Evolutionary conservation across 2,797 vertebrate genomes (phyloP).

Genomic region (Margarornis squamiger): DNA sequence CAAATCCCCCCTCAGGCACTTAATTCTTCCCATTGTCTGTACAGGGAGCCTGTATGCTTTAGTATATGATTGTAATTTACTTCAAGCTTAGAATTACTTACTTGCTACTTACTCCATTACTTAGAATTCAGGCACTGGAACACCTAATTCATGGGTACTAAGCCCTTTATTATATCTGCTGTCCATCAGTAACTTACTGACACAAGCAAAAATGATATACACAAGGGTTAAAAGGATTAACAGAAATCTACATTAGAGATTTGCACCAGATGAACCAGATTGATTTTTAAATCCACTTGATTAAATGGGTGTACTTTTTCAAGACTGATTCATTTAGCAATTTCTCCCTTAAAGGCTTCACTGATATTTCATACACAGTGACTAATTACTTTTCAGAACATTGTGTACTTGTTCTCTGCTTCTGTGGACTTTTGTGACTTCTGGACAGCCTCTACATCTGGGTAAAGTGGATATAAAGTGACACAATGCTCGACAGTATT

Average conservation of each 20-base stretch:
- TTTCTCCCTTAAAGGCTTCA: slow-evolving; percentile 51
- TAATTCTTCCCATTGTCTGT: not conserved
- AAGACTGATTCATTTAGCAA: slow-evolving; percentile 59
- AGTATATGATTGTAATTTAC: not conserved
- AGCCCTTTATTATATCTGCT: not conserved
- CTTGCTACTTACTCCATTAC: not conserved
- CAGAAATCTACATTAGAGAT: slow-evolving; percentile 27
- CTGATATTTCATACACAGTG: slow-evolving; percentile 50
- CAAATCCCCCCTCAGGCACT: not conserved
- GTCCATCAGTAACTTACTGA: not conserved
- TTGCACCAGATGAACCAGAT: slow-evolving; percentile 35
- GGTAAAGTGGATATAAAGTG: slow-evolving; percentile 10
- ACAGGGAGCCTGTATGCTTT: not conserved
- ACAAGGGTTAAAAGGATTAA: slow-evolving; percentile 53
- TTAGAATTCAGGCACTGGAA: not conserved
- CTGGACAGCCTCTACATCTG: slow-evolving; percentile 15
- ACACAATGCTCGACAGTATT: slow-evolving; percentile 22
- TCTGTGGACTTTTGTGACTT: slow-evolving; percentile 39
- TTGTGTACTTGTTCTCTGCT: slow-evolving; percentile 44
- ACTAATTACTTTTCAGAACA: slow-evolving; percentile 68
- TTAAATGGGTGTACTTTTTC: slow-evolving; percentile 56
- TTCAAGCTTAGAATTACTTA: not conserved
- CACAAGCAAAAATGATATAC: slow-evolving; percentile 30
- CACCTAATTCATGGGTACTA: not conserved
- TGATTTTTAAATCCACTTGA: slow-evolving; percentile 67